Base-by-base conservation (phyloP, 2,888 invertebrate species). In the Cephus pygmeus region DNA sequence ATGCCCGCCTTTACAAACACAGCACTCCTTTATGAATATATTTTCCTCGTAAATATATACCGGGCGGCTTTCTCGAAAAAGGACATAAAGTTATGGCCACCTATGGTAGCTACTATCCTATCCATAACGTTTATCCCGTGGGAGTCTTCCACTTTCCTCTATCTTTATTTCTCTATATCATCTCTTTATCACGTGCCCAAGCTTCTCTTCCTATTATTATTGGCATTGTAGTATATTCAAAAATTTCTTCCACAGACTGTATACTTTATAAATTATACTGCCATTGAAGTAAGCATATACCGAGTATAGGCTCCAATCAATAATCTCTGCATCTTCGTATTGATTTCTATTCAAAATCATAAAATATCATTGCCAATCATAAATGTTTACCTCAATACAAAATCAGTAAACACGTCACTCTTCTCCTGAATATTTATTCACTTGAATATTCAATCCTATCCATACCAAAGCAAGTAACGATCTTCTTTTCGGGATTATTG, bases 31-130 rank as follows among this genome's bases (percentile, higher is more conserved):
- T 71, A 71, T 71, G 71, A 71, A 71, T 71, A 73, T 73, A 77
- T 68, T 56, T 56, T 56, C 23, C 56, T 6, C 6, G 9, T 56
- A 56, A 56, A 56, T 9, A 77, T 77, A 73, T 73, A 77, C 76
- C 36, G 68, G 71, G 71, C 56, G 73, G 68, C 56, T 77, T 77
- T 77, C 76, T 73, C 23, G 73, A 69, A 71, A 77, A 75, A 75
- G 68, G 12, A 69, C 69, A 77, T 75, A 77, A 77, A 77, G 69
- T 77, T 77, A 75, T 69, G 69, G 36, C 77, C 73, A 68, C 77
- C 74, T 69, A 56, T 33, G 12, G 11, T 12, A 30, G 36, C 30
- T 30, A 23, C 74, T n/a, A 12, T 74, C 74, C 74, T 30, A 56
- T 56, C 56, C 23, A 56, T 9, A 56, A 56, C 23, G 23, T 56